phyloP scores from a whole-genome alignment of 1,140 invertebrate species.

The Galleria mellonella region DNA sequence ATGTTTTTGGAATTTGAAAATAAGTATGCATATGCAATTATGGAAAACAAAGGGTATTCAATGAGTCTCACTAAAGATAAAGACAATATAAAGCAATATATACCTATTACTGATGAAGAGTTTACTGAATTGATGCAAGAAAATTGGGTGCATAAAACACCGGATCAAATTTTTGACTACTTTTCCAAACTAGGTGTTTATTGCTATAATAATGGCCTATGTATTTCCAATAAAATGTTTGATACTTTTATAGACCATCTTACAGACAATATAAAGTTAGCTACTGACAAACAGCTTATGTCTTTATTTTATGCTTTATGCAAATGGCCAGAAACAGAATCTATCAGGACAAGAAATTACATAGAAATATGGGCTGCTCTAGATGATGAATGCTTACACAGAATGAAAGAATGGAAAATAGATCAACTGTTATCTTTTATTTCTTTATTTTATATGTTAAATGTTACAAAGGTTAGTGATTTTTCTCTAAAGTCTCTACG shows the following conservation, averaged over 20 bases:
- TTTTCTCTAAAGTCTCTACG: constrained; percentile 66
- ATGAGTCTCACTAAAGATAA: constrained; percentile 21
- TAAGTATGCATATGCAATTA: constrained; percentile 48
- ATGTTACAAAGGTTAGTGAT: constrained; percentile 46
- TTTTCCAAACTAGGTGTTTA: constrained; percentile 56
- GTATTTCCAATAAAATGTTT: constrained; percentile 54
- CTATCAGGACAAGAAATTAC: constrained; percentile 64
- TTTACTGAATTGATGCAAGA: constrained; percentile 25
- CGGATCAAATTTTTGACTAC: constrained; percentile 38
- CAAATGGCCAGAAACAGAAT: constrained; percentile 55
- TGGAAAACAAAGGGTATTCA: constrained; percentile 49
- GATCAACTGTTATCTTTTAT: constrained; percentile 66
- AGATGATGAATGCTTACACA: constrained; percentile 72
- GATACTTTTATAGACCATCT: constrained; percentile 64
- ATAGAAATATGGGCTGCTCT: constrained; percentile 75
- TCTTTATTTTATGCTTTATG: constrained; percentile 52
- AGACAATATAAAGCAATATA: neutral
- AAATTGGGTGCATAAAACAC: constrained; percentile 38
- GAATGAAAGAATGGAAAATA: constrained; percentile 45
- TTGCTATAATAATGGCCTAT: constrained; percentile 47
- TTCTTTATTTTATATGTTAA: constrained; percentile 71
- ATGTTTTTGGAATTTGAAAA: constrained; percentile 58
- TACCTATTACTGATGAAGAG: constrained; percentile 18
- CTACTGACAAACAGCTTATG: constrained; percentile 63
- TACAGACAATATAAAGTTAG: constrained; percentile 58